Percentiles rank a stretch among this genome's conserved stretches.
phyloP scores from a whole-genome alignment of 2,113 vertebrate genomes.

The Marmota flaviventris region DNA sequence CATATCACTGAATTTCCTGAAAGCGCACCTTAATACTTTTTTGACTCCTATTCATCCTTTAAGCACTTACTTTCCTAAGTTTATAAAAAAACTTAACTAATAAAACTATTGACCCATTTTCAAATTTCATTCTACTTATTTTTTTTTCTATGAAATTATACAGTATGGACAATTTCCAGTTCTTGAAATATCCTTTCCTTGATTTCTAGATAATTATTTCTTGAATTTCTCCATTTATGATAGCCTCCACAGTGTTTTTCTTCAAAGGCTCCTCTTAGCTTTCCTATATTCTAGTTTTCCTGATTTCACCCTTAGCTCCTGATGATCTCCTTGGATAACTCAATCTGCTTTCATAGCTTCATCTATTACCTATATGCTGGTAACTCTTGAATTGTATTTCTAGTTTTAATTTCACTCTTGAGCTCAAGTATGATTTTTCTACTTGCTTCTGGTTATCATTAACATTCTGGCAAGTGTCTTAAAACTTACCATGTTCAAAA shows the following conservation, averaged over 20 bases:
- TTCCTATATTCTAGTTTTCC: conserved; percentile 28
- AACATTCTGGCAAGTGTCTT: not conserved
- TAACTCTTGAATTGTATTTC: conserved; percentile 11
- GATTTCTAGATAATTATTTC: conserved; percentile 52
- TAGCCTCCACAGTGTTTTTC: conserved; percentile 27
- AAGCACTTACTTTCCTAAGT: conserved; percentile 1
- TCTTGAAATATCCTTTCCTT: conserved; percentile 23
- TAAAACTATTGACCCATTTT: conserved; percentile 27
- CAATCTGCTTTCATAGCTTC: not conserved
- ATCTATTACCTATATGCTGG: not conserved
- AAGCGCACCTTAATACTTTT: not conserved
- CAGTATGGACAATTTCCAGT: not conserved
- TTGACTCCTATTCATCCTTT: conserved; percentile 33
- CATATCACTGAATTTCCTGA: conserved; percentile 53
- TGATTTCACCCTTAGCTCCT: not conserved
- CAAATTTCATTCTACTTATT: conserved; percentile 17
- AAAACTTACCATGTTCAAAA: not conserved
- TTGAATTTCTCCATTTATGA: conserved; percentile 46
- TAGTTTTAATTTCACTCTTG: conserved; percentile 48
- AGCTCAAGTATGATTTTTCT: conserved; percentile 4
- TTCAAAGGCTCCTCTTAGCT: not conserved
- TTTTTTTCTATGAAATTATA: not conserved
- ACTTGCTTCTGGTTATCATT: not conserved
- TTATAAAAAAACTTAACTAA: conserved; percentile 39
- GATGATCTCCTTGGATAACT: not conserved